These are phyloP conservation scores for Turnix velox DNA, from an alignment of 2,113 vertebrate species.

Conservation along the genomic window DNA sequence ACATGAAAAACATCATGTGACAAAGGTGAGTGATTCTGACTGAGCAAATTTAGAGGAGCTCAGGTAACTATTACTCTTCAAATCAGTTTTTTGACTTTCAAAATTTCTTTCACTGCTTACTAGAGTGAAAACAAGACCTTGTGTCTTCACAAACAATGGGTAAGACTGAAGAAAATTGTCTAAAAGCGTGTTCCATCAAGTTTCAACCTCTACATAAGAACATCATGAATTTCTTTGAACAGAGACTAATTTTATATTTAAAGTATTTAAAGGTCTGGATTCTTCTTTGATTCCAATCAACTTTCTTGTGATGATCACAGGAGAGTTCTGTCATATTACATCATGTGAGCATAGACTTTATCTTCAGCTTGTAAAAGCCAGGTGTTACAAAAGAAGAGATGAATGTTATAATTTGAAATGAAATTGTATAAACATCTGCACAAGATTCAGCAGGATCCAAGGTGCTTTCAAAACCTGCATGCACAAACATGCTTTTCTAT, in stretches of 20 bases:
- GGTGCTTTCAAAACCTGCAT: neutral
- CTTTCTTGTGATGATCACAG: neutral
- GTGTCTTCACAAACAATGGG: neutral
- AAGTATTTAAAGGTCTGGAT: neutral
- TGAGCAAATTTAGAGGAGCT: neutral
- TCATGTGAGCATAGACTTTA: neutral
- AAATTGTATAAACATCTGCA: neutral
- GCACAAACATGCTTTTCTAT: neutral
- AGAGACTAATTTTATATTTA: neutral
- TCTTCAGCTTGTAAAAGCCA: neutral
- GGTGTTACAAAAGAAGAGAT: neutral
- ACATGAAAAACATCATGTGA: conserved; percentile 82
- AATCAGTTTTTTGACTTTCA: neutral
- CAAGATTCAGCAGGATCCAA: neutral
- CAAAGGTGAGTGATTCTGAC: conserved; percentile 73
- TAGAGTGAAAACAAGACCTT: neutral
- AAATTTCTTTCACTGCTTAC: neutral
- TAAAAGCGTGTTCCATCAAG: neutral
- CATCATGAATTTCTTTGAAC: neutral
- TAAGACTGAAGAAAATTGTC: neutral
- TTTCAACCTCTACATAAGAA: neutral
- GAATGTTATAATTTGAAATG: neutral
- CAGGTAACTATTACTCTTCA: neutral
- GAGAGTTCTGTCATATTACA: neutral
- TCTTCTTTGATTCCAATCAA: neutral